These are phyloP conservation scores for Eremobia ochroleuca DNA, from an alignment of 2,888 invertebrate species.

Conservation along the genomic window DNA sequence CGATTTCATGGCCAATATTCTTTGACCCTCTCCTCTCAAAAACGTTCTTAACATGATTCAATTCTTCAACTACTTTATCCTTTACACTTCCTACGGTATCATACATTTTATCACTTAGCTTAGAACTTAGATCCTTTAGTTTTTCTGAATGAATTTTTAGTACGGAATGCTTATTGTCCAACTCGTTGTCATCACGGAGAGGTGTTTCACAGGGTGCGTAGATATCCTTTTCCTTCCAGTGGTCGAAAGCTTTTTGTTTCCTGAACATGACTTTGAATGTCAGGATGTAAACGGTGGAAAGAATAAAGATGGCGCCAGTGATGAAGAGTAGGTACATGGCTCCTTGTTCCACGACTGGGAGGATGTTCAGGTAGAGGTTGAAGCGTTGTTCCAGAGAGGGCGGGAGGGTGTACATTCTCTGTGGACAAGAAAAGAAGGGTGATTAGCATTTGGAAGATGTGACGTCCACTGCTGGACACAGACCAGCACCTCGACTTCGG, in stretches of 20 bases:
- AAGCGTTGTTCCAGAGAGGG: constrained; percentile 92
- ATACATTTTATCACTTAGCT: constrained; percentile 81
- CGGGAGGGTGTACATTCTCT: constrained; percentile 94
- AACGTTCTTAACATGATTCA: constrained; percentile 76
- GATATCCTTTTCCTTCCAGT: constrained; percentile 70
- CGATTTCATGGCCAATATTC: constrained; percentile 71
- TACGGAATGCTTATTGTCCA: constrained; percentile 69
- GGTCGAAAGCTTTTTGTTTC: constrained; percentile 67
- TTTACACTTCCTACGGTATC: constrained; percentile 82
- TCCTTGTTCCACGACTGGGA: constrained; percentile 92
- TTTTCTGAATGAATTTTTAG: constrained; percentile 74
- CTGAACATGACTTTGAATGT: constrained; percentile 87
- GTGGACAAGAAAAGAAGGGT: constrained; percentile 72
- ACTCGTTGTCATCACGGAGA: constrained; percentile 75
- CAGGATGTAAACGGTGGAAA: constrained; percentile 86
- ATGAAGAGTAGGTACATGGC: constrained; percentile 90
- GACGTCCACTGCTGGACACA: too few species aligned
- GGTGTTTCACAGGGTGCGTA: constrained; percentile 87
- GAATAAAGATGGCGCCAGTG: constrained; percentile 88
- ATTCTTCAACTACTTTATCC: constrained; percentile 75
- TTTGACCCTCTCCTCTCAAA: constrained; percentile 79
- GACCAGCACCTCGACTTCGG: too few species aligned
- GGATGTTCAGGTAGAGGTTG: constrained; percentile 93
- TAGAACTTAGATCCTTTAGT: constrained; percentile 79
- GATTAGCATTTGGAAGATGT: constrained; percentile 4